A percentile compares a stretch with the other conserved stretches of the same genome.
phyloP scores from a whole-genome alignment of 2,113 vertebrate species.

The Ochotona princeps region DNA sequence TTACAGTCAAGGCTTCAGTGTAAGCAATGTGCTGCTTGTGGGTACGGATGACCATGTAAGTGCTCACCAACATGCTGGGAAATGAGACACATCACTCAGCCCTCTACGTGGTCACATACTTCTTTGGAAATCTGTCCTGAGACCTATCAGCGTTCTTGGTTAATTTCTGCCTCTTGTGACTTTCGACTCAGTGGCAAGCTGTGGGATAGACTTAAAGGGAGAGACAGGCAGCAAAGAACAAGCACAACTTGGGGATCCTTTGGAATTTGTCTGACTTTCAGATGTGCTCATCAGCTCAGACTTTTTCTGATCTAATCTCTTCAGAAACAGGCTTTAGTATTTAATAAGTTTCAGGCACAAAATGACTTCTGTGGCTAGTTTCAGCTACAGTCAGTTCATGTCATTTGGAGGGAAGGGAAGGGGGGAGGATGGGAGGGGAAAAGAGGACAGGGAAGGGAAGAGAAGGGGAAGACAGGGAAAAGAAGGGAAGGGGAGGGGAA shows the following conservation, averaged over 20 bases:
- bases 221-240: not conserved
- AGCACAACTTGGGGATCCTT: too few species aligned
- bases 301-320: not conserved
- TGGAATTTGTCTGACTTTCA: not conserved
- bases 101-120: not conserved
- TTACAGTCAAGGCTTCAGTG: not conserved
- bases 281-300: not conserved
- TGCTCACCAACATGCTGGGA: not conserved
- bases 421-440: too few species aligned
- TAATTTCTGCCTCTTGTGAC: not conserved
- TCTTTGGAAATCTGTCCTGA: constrained; percentile 10
- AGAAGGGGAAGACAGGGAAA: too few species aligned
- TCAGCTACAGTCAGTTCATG: not conserved
- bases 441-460: too few species aligned
- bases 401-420: not conserved
- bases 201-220: not conserved
- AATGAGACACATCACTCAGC: not conserved
- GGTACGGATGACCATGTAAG: not conserved
- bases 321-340: not conserved
- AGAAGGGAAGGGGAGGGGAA: too few species aligned
- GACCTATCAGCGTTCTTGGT: not conserved
- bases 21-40: not conserved
- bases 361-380: not conserved
- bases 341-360: not conserved
- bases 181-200: not conserved